Base-by-base conservation (phyloP, 2,888 invertebrate species). In the Caenorhabditis imperialis region DNA sequence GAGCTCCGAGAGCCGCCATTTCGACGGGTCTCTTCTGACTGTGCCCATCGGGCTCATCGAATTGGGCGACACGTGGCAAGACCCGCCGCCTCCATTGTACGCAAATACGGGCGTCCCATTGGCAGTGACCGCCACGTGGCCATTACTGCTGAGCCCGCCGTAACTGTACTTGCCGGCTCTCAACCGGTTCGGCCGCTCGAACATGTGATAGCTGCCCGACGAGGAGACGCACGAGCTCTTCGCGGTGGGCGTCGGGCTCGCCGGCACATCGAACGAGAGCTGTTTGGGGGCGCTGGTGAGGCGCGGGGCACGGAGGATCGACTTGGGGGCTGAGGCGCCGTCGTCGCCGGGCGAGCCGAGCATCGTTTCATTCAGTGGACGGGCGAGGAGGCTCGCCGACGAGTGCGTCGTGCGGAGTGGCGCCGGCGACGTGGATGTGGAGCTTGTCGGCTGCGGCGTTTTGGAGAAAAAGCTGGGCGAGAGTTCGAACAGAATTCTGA, bases 191-290 rank as follows among this genome's bases (percentile, higher is more conserved):
- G 77, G 75, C 42, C 71, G 23, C 42, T 79, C 79, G 48, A 77
- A 77, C 72, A 77, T 75, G 45, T 79, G 75, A 61, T 73, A 78
- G 23, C 67, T 70, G 44, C 62, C 80, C 33, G 69, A 71, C 12
- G 63, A 55, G 0, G 71, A 74, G 30, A 80, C 72, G 48, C 73
- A 73, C 5, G 67, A 65, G 27, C 61, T 71, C 18, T 76, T 76
- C 16, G 77, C 61, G 42, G 72, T 74, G 27, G 73, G 75, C 12
- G 71, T 69, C 35, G 70, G 81, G 25, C 47, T 75, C 4, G 77
- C 65, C 14, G 72, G 73, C 10, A 81, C 76, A 57, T 81, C 81
- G 55, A 81, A 81, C 22, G 81, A 81, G 18, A 77, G 62, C 47
- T 81, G 78, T 30, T 78, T 80, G 7, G 78, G 76, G 3, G 67